phyloP scores from a whole-genome alignment of 2,797 vertebrate genomes.

The Geotrypetes seraphini region DNA sequence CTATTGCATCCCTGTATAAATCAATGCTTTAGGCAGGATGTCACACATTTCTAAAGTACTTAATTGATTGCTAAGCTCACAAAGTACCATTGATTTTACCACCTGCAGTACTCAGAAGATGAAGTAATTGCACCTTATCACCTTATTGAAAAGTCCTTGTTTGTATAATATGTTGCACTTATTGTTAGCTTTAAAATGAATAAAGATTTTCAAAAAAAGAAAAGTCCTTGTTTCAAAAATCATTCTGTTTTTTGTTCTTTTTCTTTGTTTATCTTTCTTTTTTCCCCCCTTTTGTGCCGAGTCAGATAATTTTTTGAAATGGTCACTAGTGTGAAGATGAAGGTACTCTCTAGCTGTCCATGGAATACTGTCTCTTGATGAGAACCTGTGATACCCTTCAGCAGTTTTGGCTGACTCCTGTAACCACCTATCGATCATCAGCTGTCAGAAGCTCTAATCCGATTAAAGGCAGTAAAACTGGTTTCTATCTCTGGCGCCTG shows the following conservation, averaged over 20 bases:
- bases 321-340: not conserved
- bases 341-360: not conserved
- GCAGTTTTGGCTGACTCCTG: constrained; percentile 39
- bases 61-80: constrained; percentile 46
- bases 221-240: constrained; percentile 31
- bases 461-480: constrained; percentile 59
- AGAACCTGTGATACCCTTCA: constrained; percentile 15
- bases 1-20: constrained; percentile 20
- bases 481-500: constrained; percentile 60
- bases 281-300: not conserved
- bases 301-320: not conserved
- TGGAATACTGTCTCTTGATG: not conserved
- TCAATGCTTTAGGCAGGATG: constrained; percentile 34
- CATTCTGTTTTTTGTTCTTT: not conserved
- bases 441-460: constrained; percentile 51
- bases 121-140: constrained; percentile 47
- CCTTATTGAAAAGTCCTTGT: constrained; percentile 36
- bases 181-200: too few species aligned
- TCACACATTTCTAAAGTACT: constrained; percentile 28
- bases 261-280: constrained; percentile 9
- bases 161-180: too few species aligned
- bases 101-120: constrained; percentile 39
- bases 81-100: constrained; percentile 49
- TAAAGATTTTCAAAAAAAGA: too few species aligned
- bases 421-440: constrained; percentile 41